Evolutionary conservation across 2,888 invertebrate genomes (phyloP).

Genomic region (Drosophila flavopinicola): DNA sequence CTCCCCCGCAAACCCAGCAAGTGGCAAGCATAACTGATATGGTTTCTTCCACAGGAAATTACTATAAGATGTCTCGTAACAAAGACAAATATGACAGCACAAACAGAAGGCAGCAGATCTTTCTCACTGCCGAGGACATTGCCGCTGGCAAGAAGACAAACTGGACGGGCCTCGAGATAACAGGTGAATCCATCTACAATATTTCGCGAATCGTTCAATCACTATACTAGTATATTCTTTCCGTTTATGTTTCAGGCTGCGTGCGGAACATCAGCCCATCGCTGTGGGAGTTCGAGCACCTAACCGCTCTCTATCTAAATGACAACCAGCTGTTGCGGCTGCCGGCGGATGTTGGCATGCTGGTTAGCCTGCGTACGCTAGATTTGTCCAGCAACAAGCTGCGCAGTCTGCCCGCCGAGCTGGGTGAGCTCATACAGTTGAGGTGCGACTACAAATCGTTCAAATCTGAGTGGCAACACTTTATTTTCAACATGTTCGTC

Average conservation of each 20-base stretch:
- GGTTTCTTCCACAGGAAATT: constrained; percentile 75
- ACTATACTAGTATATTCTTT: not conserved
- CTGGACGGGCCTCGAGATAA: constrained; percentile 96
- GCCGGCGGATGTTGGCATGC: constrained; percentile 94
- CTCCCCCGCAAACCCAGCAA: not conserved
- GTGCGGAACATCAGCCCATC: constrained; percentile 96
- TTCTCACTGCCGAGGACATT: constrained; percentile 96
- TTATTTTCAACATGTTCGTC: constrained; percentile 81
- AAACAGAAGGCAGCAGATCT: constrained; percentile 93
- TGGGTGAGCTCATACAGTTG: constrained; percentile 97
- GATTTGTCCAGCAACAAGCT: constrained; percentile 98
- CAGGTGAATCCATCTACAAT: too few species aligned
- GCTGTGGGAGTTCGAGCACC: constrained; percentile 95
- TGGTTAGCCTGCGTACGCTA: constrained; percentile 93
- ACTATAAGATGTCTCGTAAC: constrained; percentile 88
- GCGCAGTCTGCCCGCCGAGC: constrained; percentile 96
- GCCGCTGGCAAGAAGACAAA: constrained; percentile 96
- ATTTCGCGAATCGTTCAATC: too few species aligned
- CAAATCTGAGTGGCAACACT: not conserved
- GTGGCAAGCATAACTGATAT: constrained; percentile 14
- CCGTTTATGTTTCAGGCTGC: constrained; percentile 89
- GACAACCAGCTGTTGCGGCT: constrained; percentile 96
- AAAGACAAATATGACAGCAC: constrained; percentile 96
- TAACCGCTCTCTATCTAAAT: constrained; percentile 97
- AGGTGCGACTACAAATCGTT: constrained; percentile 86